These are phyloP conservation scores for Scolopax rusticola DNA, from an alignment of 2,797 vertebrate genomes.

Conservation along the genomic window DNA sequence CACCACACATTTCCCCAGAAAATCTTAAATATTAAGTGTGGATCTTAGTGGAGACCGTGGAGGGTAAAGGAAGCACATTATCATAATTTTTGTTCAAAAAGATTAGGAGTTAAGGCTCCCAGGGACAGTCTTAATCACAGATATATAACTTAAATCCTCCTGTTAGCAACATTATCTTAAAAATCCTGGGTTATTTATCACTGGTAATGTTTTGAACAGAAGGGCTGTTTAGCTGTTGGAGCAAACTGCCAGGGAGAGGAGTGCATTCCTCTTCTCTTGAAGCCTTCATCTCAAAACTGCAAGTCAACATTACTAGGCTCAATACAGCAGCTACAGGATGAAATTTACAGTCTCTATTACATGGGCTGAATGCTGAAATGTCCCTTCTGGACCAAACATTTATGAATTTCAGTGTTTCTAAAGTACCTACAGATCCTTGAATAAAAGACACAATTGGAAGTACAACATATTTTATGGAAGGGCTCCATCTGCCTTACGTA, in stretches of 20 bases:
- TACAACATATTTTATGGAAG: neutral
- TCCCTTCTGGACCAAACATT: neutral
- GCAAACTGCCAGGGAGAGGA: neutral
- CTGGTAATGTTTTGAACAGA: neutral
- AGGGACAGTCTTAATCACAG: neutral
- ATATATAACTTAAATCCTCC: neutral
- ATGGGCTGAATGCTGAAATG: neutral
- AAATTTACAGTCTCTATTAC: neutral
- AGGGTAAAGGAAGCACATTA: neutral
- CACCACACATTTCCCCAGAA: neutral
- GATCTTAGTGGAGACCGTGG: neutral
- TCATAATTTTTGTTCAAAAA: neutral
- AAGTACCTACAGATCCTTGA: constrained; percentile 3
- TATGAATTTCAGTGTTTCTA: neutral
- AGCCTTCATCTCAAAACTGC: neutral
- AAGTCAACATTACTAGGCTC: neutral
- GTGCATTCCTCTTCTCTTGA: neutral
- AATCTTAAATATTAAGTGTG: neutral
- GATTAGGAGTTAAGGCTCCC: neutral
- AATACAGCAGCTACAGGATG: neutral
- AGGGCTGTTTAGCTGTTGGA: neutral
- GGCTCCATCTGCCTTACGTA: accelerated
- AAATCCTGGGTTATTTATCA: neutral
- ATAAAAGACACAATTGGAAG: neutral
- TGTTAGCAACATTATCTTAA: neutral